phyloP scores from a whole-genome alignment of 1,140 invertebrate species.

The Bombus huntii region DNA sequence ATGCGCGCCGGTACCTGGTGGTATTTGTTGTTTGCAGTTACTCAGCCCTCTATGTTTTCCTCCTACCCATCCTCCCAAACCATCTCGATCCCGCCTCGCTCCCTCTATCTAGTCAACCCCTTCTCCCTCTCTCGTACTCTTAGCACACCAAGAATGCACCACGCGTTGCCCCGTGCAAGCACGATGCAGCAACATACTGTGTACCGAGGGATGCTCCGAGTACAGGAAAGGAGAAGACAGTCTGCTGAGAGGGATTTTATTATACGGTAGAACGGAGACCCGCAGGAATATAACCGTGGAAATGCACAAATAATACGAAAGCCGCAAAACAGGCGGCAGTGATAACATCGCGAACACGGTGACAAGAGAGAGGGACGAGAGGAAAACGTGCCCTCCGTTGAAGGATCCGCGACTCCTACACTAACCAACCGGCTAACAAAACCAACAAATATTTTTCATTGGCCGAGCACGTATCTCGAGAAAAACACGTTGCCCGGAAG shows the following conservation, averaged over 20 bases:
- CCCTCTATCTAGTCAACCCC: not conserved
- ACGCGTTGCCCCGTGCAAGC: conserved; percentile 45
- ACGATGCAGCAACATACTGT: conserved; percentile 40
- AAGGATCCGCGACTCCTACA: not conserved
- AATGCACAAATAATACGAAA: conserved; percentile 63
- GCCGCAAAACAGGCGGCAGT: conserved; percentile 52
- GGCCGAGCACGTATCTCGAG: not conserved
- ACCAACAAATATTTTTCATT: conserved; percentile 38
- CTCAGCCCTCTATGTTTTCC: conserved; percentile 59
- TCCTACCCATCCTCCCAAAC: conserved; percentile 5
- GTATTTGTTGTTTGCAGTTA: conserved; percentile 72
- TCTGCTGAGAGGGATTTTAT: conserved; percentile 61
- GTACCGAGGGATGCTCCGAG: conserved; percentile 16
- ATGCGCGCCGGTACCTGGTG: conserved; percentile 55
- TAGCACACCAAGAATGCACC: conserved; percentile 42
- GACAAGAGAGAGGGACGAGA: conserved; percentile 29
- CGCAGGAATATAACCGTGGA: conserved; percentile 57
- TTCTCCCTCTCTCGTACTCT: not conserved
- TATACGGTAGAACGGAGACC: conserved; percentile 55
- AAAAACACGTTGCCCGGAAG: not conserved
- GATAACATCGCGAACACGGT: conserved; percentile 59
- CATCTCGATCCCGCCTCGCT: conserved; percentile 6
- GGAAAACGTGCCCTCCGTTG: conserved; percentile 24
- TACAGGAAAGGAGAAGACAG: conserved; percentile 33
- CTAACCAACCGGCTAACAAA: not conserved